Base-by-base conservation (phyloP, 2,797 vertebrate genomes). In the Oreortyx pictus region DNA sequence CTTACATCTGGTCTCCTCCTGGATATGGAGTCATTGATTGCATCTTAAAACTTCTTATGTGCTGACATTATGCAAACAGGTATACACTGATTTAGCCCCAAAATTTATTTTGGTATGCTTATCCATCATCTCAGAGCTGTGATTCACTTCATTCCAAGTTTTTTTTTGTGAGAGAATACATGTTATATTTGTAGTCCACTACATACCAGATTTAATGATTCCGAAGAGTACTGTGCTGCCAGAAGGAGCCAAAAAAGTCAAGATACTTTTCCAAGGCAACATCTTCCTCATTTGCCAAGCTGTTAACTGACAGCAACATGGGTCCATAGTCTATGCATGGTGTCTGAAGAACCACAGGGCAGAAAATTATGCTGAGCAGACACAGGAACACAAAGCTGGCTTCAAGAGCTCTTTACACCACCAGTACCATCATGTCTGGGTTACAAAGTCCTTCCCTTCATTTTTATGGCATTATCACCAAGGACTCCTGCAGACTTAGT, bases 81-180 rank as follows among this genome's bases (percentile, higher is more conserved):
- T 10, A n/a, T 23, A 73, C 65, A 29, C 50, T 77, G 73, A 66
- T 19, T 90, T 46, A 87, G 87, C 80, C 17, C 71, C 29, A 11
- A 59, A 25, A 31, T 50, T 86, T 80, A 24, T 86, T 85, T 65
- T 80, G 16, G 20, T 72, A 6, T 31, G 60, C 78, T 86, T 82
- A 85, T 49, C 15, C 41, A 65, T 41, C 9, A 67, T 18, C 14
- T 89, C 29, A 22, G 41, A 60, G 59, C 12, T 35, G 13, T 5
- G 3, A 60, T 39, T 39, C 24, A 43, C 71, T 82, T 91, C 50
- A 82, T 71, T 79, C 59, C 61, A 79, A 20, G 54, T 37, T n/a
- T 71, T 29, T 37, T n/a, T 74, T 29, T 62, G 25, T 25, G 74
- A 91, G 44, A 11, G 9, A 83, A 49, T 44, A 27, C 14, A 2